phyloP scores from a whole-genome alignment of 2,888 invertebrate species.

The Macrophya alboannulata region DNA sequence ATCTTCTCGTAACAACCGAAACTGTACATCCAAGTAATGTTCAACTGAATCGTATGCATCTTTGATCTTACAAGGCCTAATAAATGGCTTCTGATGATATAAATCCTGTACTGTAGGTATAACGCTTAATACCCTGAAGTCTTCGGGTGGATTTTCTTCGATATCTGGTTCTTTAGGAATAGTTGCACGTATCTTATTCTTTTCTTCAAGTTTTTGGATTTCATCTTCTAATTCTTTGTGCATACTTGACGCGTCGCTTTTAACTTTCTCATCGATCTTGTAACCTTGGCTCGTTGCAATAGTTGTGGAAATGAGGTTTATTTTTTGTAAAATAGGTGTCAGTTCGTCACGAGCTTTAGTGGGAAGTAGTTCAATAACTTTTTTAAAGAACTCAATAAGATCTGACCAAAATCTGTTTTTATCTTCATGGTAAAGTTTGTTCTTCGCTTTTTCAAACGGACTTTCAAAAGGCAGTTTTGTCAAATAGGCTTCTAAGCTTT shows the following conservation, averaged over 20 bases:
- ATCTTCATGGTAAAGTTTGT: constrained; percentile 66
- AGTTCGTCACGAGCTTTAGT: constrained; percentile 72
- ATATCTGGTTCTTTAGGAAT: constrained; percentile 71
- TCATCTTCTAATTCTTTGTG: constrained; percentile 56
- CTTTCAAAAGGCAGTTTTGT: constrained; percentile 62
- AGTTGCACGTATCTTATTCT: constrained; percentile 50
- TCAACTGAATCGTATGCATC: constrained; percentile 85
- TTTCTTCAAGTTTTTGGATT: constrained; percentile 55
- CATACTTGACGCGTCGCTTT: constrained; percentile 49
- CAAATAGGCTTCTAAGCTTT: constrained; percentile 65
- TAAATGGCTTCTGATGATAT: constrained; percentile 77
- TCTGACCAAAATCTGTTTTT: constrained; percentile 68
- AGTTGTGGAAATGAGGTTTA: constrained; percentile 64
- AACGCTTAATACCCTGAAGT: constrained; percentile 82
- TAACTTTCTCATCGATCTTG: constrained; percentile 54
- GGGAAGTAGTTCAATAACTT: constrained; percentile 75
- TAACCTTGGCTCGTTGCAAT: constrained; percentile 62
- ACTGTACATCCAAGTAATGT: constrained; percentile 91
- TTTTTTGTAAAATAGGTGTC: constrained; percentile 68
- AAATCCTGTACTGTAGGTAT: constrained; percentile 81
- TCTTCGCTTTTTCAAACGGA: constrained; percentile 58
- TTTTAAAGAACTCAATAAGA: constrained; percentile 70
- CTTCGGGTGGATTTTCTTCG: constrained; percentile 80
- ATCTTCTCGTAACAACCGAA: constrained; percentile 90
- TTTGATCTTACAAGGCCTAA: constrained; percentile 83